Percentiles rank a stretch among this genome's conserved stretches.
phyloP scores from a whole-genome alignment of 2,797 vertebrate species.

The Cyprinodon diabolis region DNA sequence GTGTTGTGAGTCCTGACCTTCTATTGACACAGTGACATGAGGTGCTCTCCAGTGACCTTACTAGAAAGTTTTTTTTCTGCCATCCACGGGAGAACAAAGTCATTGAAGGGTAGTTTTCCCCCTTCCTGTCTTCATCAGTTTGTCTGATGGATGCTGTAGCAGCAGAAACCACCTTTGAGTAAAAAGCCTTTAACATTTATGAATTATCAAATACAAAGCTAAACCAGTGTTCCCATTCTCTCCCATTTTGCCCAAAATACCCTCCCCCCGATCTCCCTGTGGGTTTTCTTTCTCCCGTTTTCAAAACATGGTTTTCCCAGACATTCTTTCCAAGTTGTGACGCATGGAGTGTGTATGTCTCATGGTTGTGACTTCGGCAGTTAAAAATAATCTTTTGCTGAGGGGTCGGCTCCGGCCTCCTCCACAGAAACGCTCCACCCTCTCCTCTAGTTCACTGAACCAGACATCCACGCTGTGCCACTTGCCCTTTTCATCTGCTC shows the following conservation, averaged over 20 bases:
- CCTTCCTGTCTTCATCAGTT: neutral
- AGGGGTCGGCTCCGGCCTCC: slow-evolving; percentile 56
- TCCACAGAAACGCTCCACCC: slow-evolving; percentile 23
- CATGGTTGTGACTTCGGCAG: slow-evolving; percentile 39
- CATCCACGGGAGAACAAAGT: neutral
- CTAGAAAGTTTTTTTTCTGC: neutral
- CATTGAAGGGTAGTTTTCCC: neutral
- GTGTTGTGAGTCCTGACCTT: too few species aligned
- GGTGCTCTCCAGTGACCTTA: neutral
- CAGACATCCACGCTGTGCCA: slow-evolving; percentile 34
- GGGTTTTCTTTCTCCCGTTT: slow-evolving; percentile 33
- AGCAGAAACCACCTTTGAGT: neutral
- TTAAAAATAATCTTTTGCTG: slow-evolving; percentile 67
- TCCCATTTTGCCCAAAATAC: slow-evolving; percentile 47
- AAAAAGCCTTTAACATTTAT: slow-evolving; percentile 1
- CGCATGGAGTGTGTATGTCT: slow-evolving; percentile 63
- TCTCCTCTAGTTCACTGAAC: slow-evolving; percentile 23
- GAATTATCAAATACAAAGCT: slow-evolving; percentile 5
- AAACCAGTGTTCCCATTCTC: slow-evolving; percentile 25
- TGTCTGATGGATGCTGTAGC: slow-evolving; percentile 7
- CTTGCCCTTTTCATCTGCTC: slow-evolving; percentile 24
- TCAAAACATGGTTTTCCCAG: slow-evolving; percentile 75
- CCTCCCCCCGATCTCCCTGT: slow-evolving; percentile 18
- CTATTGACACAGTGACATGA: neutral
- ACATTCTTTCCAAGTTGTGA: slow-evolving; percentile 77